Conservation (phyloP, 2,113 vertebrate genomes). For the Amphiprion ocellaris region DNA sequence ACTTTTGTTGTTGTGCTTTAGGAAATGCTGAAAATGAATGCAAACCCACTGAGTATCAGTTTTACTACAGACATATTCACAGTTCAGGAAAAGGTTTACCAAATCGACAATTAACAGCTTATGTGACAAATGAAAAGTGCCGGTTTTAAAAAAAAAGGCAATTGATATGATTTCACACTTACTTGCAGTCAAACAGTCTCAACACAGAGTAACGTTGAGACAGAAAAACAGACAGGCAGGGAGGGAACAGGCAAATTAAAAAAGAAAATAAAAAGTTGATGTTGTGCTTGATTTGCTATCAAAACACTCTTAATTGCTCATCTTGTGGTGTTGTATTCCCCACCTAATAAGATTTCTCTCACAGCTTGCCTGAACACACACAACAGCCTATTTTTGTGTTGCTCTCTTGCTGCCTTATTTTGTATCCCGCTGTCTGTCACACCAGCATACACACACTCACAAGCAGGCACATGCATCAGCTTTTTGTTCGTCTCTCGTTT, state of each 20-base stretch:
- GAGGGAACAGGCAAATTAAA: conserved; percentile 10
- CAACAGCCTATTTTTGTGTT: conserved; percentile 11
- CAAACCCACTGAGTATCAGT: no score
- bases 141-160: no score
- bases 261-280: conserved; percentile 15
- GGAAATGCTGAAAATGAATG: no score
- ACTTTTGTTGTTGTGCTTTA: no score
- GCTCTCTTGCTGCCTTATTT: conserved; percentile 29
- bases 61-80: no score
- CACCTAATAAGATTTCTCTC: conserved; percentile 60
- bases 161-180: not conserved
- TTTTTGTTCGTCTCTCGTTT: conserved; percentile 11
- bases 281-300: conserved; percentile 36
- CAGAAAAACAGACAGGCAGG: not conserved
- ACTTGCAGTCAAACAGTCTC: not conserved
- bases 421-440: conserved; percentile 15
- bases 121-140: not conserved
- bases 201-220: not conserved
- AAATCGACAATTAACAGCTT: no score
- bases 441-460: conserved; percentile 15
- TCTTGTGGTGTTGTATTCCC: conserved; percentile 56
- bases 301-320: conserved; percentile 64
- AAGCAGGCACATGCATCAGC: conserved; percentile 16
- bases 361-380: conserved; percentile 54
- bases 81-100: no score